Evolutionary conservation across 1,140 invertebrate species (phyloP).

Genomic region (Drosophila orosa): DNA sequence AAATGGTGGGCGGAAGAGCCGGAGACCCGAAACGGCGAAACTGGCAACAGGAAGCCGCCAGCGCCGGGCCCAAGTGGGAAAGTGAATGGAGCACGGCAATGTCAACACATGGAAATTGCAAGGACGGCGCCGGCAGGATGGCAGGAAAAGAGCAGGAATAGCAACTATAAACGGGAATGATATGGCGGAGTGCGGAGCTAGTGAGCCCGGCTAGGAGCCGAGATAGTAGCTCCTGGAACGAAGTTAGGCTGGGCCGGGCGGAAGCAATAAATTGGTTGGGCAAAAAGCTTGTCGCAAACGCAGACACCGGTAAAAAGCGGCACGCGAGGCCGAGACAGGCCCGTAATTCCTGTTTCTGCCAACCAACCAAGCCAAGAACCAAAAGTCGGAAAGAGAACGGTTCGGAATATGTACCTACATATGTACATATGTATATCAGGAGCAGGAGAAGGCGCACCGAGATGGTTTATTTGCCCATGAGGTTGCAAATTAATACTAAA

Average conservation of each 20-base stretch:
- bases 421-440: not conserved
- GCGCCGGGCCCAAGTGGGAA: constrained; percentile 54
- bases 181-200: constrained; percentile 33
- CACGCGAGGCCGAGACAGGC: constrained; percentile 63
- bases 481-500: constrained; percentile 68
- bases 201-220: constrained; percentile 24
- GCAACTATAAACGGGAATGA: constrained; percentile 47
- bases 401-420: not conserved
- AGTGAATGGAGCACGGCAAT: constrained; percentile 77
- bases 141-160: constrained; percentile 31
- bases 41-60: constrained; percentile 58
- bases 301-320: constrained; percentile 68
- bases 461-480: constrained; percentile 55
- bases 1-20: constrained; percentile 28
- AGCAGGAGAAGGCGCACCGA: constrained; percentile 16
- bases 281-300: constrained; percentile 78
- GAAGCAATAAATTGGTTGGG: constrained; percentile 81
- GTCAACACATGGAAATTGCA: constrained; percentile 81
- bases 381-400: not conserved
- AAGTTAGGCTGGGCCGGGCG: constrained; percentile 36
- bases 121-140: constrained; percentile 54
- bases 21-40: constrained; percentile 38
- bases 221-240: constrained; percentile 35
- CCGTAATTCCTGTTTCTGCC: constrained; percentile 50
- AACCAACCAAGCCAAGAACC: not conserved